A percentile compares a stretch with the other conserved stretches of the same genome.
Conservation (phyloP, 2,113 vertebrate species). For the Fukomys damarensis region DNA sequence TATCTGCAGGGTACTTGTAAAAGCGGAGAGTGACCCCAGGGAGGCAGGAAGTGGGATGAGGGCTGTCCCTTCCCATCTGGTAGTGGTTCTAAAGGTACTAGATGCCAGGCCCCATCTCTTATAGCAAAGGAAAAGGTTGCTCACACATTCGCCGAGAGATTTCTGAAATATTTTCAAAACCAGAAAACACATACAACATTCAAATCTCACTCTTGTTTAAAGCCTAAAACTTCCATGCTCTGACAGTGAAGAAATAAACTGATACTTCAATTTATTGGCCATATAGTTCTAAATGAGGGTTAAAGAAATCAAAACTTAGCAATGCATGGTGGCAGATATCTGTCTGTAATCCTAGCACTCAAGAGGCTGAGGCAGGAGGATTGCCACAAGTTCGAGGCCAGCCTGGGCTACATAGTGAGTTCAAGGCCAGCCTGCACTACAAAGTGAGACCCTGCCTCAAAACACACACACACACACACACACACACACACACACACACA, state of each 20-base stretch:
- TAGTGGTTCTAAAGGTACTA: neutral
- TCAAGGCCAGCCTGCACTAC: too few species aligned
- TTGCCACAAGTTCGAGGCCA: neutral
- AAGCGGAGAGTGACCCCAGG: neutral
- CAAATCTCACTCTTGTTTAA: neutral
- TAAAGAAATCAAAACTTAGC: neutral
- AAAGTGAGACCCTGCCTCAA: too few species aligned
- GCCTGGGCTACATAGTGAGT: too few species aligned
- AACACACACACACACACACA: too few species aligned
- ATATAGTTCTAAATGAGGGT: neutral
- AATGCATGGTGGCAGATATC: neutral
- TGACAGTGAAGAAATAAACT: neutral
- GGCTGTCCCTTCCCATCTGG: neutral
- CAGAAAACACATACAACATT: neutral
- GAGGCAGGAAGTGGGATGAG: neutral
- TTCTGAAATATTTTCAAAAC: conserved; percentile 51
- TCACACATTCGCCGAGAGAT: neutral
- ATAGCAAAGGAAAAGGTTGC: neutral
- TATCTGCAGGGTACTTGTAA: neutral
- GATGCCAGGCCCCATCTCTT: neutral
- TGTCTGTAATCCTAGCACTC: neutral
- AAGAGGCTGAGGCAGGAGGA: neutral
- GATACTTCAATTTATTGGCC: neutral
- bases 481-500: too few species aligned
- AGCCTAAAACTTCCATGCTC: neutral